Evolutionary conservation across 2,888 invertebrate genomes (phyloP).

Genomic region (Platycheirus rosarum): DNA sequence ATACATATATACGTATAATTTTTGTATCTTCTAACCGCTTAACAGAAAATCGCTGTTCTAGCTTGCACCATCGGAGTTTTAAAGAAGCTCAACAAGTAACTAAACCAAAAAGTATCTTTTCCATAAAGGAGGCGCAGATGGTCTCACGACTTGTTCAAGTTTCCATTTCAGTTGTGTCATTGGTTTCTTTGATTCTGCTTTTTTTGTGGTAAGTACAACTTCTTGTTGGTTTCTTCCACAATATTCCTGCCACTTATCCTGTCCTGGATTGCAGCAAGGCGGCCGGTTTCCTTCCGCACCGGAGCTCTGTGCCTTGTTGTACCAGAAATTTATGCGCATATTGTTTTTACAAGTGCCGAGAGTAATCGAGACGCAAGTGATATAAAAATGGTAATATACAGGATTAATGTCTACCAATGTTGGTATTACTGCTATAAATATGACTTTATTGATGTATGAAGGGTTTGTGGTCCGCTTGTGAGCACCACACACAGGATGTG

Average conservation of each 20-base stretch:
- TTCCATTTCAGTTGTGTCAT: conserved; percentile 73
- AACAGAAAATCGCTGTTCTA: conserved; percentile 19
- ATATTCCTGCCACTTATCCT: conserved; percentile 37
- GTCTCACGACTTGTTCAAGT: conserved; percentile 70
- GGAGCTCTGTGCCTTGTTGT: neutral
- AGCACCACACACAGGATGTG: conserved; percentile 44
- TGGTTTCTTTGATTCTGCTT: conserved; percentile 28
- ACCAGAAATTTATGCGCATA: conserved; percentile 72
- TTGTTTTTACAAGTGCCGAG: conserved; percentile 71
- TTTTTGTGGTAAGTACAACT: neutral
- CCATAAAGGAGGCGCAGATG: conserved; percentile 51
- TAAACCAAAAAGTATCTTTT: neutral
- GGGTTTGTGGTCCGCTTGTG: neutral
- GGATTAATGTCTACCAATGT: conserved; percentile 71
- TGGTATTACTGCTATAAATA: conserved; percentile 70
- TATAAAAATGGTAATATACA: conserved; percentile 73
- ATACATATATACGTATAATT: neutral
- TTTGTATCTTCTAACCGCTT: conserved; percentile 20
- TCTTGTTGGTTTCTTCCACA: conserved; percentile 8
- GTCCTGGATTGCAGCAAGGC: conserved; percentile 19
- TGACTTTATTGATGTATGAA: conserved; percentile 67
- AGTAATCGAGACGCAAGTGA: conserved; percentile 71
- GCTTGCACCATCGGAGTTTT: conserved; percentile 14
- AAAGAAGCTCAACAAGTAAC: conserved; percentile 13
- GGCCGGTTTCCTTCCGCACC: conserved; percentile 47